phyloP scores from a whole-genome alignment of 2,797 vertebrate species.

The Sternotherus odoratus region DNA sequence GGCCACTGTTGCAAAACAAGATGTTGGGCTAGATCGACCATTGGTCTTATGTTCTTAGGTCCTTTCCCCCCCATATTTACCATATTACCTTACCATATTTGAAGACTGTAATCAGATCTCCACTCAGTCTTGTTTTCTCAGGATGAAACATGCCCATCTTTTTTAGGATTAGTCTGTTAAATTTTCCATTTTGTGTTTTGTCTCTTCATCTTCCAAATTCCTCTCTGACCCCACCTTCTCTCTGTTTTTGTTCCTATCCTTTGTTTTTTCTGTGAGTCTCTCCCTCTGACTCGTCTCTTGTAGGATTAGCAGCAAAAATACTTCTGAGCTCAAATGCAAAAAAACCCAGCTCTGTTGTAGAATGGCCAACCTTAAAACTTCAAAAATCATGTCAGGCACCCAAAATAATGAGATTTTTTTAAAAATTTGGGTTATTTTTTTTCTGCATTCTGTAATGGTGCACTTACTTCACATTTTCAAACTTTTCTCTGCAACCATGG shows the following conservation, averaged over 20 bases:
- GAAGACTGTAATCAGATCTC: too few species aligned
- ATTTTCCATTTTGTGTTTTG: too few species aligned
- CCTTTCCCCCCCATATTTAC: too few species aligned
- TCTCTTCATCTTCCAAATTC: not conserved
- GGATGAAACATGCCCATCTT: too few species aligned
- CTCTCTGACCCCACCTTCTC: not conserved
- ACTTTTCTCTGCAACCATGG: too few species aligned
- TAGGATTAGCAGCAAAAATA: not conserved
- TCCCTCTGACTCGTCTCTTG: not conserved
- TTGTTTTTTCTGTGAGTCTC: not conserved
- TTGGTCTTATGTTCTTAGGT: too few species aligned
- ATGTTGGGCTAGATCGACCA: too few species aligned
- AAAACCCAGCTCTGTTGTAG: not conserved
- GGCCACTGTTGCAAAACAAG: too few species aligned
- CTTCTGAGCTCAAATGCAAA: not conserved
- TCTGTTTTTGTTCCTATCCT: not conserved
- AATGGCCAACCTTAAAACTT: not conserved
- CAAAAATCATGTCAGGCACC: not conserved
- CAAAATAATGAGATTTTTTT: accelerated
- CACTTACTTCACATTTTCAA: too few species aligned
- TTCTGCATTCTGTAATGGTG: not conserved
- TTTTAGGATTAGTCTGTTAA: too few species aligned
- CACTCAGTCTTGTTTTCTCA: too few species aligned
- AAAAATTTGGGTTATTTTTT: not conserved
- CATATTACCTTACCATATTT: too few species aligned